phyloP scores from a whole-genome alignment of 2,797 vertebrate genomes.

The Helicolenus hilgendorfi region DNA sequence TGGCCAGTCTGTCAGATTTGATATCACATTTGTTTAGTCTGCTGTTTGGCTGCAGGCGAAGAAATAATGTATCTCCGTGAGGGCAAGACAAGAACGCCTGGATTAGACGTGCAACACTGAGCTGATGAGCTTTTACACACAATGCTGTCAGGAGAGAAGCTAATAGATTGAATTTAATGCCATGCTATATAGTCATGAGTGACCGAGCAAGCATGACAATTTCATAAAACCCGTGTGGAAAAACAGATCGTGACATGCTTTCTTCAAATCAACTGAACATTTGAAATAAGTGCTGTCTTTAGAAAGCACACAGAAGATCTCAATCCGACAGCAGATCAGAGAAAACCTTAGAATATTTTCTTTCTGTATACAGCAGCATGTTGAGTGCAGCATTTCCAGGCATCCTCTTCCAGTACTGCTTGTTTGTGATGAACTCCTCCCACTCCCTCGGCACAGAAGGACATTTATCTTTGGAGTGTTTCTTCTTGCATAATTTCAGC shows the following conservation, averaged over 20 bases:
- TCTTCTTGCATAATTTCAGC: conserved; percentile 53
- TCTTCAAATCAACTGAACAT: conserved; percentile 4
- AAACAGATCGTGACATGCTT: not conserved
- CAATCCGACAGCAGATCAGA: not conserved
- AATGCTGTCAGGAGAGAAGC: conserved; percentile 52
- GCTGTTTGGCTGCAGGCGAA: conserved; percentile 52
- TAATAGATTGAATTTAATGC: conserved; percentile 52
- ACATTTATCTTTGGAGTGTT: conserved; percentile 51
- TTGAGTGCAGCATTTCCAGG: conserved; percentile 7
- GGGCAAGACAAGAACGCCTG: conserved; percentile 13
- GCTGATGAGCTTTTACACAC: conserved; percentile 58
- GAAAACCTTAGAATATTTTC: not conserved
- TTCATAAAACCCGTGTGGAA: conserved; percentile 11
- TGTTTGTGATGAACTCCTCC: conserved; percentile 40
- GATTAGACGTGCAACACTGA: conserved; percentile 61
- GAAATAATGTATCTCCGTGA: conserved; percentile 55
- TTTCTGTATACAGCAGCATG: not conserved
- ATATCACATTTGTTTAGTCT: conserved; percentile 53
- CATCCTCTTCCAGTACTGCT: conserved; percentile 20
- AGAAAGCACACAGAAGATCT: not conserved
- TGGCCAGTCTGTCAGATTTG: conserved; percentile 54
- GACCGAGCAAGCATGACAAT: conserved; percentile 22
- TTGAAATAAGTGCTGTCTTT: not conserved
- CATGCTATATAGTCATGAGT: conserved; percentile 36
- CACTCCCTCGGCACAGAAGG: conserved; percentile 37